Evolutionary conservation across 1,140 invertebrate genomes (phyloP).

Genomic region (Ectropis grisescens): DNA sequence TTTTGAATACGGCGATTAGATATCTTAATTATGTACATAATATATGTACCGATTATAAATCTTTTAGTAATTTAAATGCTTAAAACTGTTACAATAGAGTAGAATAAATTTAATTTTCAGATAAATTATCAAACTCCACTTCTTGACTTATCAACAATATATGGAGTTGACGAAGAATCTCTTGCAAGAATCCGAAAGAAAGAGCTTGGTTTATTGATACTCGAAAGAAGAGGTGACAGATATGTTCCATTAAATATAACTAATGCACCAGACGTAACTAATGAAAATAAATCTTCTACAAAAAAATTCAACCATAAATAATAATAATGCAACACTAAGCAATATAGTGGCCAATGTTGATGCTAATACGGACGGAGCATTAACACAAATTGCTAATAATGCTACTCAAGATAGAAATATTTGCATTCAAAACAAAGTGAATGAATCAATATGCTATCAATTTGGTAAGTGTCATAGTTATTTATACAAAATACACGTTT

Average conservation of each 20-base stretch:
- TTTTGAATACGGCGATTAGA: background rate
- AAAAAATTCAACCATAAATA: no score
- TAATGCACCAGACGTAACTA: no score
- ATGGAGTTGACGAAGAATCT: conserved; percentile 28
- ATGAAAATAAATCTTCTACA: no score
- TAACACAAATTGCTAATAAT: no score
- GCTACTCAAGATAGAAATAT: conserved; percentile 8
- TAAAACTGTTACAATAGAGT: no score
- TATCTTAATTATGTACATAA: background rate
- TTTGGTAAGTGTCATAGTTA: conserved; percentile 24
- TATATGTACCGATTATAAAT: no score
- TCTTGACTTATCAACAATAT: conserved; percentile 37
- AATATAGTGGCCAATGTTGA: no score
- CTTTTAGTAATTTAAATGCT: no score
- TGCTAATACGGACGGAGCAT: no score
- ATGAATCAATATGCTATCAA: conserved; percentile 25
- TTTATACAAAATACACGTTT: background rate
- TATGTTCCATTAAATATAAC: conserved; percentile 15
- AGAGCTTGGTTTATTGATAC: conserved; percentile 24
- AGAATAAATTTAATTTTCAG: conserved; percentile 11
- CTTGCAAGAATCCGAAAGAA: conserved; percentile 18
- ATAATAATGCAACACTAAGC: no score
- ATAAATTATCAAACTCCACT: conserved; percentile 42
- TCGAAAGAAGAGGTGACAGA: conserved; percentile 20
- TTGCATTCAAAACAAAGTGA: conserved; percentile 21